Evolutionary conservation across 2,113 vertebrate genomes (phyloP).

Genomic region (Semnornis frantzii): DNA sequence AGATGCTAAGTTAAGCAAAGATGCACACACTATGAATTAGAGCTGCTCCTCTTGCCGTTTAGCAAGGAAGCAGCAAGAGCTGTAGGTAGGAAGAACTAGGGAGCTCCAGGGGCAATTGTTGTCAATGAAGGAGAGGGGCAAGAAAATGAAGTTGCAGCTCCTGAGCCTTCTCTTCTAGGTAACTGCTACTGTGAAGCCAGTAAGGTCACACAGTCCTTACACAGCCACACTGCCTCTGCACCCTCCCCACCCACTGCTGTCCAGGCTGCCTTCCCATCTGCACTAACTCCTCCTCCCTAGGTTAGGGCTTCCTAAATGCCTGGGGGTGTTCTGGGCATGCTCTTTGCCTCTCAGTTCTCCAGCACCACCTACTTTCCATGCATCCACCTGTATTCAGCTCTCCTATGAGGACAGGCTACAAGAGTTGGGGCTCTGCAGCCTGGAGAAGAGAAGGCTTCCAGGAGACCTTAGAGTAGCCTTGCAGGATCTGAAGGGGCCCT

Average conservation of each 20-base stretch:
- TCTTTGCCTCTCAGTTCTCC: not conserved
- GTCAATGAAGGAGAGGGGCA: not conserved
- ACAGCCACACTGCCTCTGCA: not conserved
- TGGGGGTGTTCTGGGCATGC: not conserved
- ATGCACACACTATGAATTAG: rapidly evolving
- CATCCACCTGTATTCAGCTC: not conserved
- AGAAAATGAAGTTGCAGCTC: not conserved
- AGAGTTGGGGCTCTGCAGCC: no score
- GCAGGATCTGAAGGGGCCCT: not conserved
- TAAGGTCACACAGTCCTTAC: not conserved
- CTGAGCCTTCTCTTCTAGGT: not conserved
- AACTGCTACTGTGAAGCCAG: not conserved
- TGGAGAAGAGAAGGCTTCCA: no score
- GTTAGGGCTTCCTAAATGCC: rapidly evolving
- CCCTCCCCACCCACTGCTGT: not conserved
- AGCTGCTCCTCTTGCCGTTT: not conserved
- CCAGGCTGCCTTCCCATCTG: rapidly evolving
- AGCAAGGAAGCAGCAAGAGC: not conserved
- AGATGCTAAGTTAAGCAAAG: not conserved
- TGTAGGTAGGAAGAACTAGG: rapidly evolving
- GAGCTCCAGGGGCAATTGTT: not conserved
- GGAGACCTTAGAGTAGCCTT: no score
- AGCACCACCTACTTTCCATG: not conserved
- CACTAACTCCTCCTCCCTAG: not conserved
- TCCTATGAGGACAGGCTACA: no score